Conservation (phyloP, 2,113 vertebrate genomes). For the Buteo buteo region DNA sequence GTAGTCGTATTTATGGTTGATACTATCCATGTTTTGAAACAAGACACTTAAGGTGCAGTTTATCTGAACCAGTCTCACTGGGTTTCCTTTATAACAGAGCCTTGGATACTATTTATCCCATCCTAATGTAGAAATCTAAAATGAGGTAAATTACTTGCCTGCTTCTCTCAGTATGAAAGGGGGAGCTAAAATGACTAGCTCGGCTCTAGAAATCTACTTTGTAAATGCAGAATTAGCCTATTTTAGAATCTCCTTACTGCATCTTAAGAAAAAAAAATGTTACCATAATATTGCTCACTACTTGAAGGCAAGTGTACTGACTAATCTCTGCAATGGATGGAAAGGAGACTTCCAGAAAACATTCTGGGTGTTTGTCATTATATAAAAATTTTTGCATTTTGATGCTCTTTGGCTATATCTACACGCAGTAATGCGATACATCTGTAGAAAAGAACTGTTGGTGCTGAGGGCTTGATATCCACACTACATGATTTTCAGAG, state of each 20-base stretch:
- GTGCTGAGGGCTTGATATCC: background rate
- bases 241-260: background rate
- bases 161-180: background rate
- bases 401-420: background rate
- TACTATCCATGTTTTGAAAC: background rate
- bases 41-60: background rate
- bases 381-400: background rate
- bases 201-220: background rate
- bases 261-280: background rate
- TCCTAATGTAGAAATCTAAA: background rate
- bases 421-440: background rate
- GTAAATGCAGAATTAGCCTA: background rate
- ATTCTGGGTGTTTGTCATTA: background rate
- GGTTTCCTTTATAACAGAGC: background rate
- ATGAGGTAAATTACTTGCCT: background rate
- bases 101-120: background rate
- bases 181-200: background rate
- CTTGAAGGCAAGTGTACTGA: background rate
- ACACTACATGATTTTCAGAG: background rate
- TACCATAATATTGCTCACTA: background rate
- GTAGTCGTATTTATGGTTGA: background rate
- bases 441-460: background rate
- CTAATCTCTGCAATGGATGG: background rate
- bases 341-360: background rate
- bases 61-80: background rate